phyloP scores from a whole-genome alignment of 2,888 invertebrate genomes.

The Marasmarcha lunaedactyla region DNA sequence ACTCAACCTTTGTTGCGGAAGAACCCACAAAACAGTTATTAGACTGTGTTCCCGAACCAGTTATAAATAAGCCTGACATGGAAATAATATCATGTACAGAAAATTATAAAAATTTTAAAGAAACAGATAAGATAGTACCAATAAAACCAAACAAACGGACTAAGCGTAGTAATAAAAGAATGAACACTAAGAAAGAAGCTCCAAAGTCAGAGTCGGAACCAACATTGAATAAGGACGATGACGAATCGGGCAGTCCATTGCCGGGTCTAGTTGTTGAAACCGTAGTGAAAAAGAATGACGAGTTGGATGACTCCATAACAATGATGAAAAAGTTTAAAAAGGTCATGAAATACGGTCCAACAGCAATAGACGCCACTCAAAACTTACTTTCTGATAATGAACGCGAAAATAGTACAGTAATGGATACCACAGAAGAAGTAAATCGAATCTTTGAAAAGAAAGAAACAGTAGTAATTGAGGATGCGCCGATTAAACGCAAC shows the following conservation, averaged over 20 bases:
- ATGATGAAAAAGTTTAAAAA: conserved; percentile 34
- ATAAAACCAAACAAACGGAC: conserved; percentile 16
- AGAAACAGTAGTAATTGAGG: too few relatives aligned
- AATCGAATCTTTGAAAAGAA: conserved; percentile 7
- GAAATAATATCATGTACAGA: conserved; percentile 25
- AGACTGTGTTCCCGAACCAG: conserved; percentile 13
- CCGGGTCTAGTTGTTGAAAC: conserved; percentile 43
- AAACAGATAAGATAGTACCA: conserved; percentile 11
- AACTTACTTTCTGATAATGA: conserved; percentile 33
- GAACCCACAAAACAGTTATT: background rate
- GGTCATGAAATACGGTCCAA: conserved; percentile 24
- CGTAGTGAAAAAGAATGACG: conserved; percentile 17
- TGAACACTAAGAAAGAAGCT: conserved; percentile 13
- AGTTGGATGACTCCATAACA: conserved; percentile 25
- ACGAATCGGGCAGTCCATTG: conserved; percentile 37
- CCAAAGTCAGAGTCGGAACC: too few relatives aligned
- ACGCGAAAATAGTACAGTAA: conserved; percentile 20
- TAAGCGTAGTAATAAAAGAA: background rate
- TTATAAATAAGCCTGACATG: conserved; percentile 24
- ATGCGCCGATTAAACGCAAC: too few relatives aligned
- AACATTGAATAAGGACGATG: conserved; percentile 18
- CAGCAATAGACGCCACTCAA: conserved; percentile 30
- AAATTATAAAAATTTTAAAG: conserved; percentile 8
- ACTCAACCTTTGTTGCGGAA: conserved; percentile 28
- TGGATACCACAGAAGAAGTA: conserved; percentile 21